Conservation (phyloP, 2,888 invertebrate species). For the Scaptodrosophila latifasciaeformis region DNA sequence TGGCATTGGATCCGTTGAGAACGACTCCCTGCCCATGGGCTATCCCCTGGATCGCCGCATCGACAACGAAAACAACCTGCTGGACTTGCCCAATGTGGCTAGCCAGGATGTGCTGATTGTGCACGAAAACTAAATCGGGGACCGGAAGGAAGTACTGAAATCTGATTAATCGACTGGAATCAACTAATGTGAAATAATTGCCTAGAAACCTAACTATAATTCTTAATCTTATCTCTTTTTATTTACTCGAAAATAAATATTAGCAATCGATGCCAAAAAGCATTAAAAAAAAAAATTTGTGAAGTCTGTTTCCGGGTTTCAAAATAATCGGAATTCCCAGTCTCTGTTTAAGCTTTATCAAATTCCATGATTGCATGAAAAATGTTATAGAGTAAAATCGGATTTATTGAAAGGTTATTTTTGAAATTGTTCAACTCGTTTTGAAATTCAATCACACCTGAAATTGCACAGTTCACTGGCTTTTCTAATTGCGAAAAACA, state of each 20-base stretch:
- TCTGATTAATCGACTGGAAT: background rate
- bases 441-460: background rate
- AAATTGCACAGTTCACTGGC: slow-evolving; percentile 37
- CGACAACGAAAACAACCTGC: slow-evolving; percentile 39
- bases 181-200: slow-evolving; percentile 12
- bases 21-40: slow-evolving; percentile 55
- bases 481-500: slow-evolving; percentile 58
- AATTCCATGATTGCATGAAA: background rate
- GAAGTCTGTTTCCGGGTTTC: too few relatives aligned
- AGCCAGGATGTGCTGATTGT: slow-evolving; percentile 59
- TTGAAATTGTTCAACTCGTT: too few relatives aligned
- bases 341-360: background rate
- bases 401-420: too few relatives aligned
- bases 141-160: background rate
- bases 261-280: slow-evolving; percentile 46
- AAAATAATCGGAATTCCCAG: too few relatives aligned
- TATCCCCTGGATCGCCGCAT: slow-evolving; percentile 62
- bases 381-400: background rate
- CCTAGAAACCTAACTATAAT: slow-evolving; percentile 14
- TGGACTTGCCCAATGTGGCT: slow-evolving; percentile 50
- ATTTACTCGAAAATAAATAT: slow-evolving; percentile 40
- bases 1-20: slow-evolving; percentile 38
- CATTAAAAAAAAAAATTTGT: slow-evolving; percentile 31
- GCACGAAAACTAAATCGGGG: slow-evolving; percentile 47
- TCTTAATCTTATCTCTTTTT: background rate